These are phyloP conservation scores for Bathynomus jamesi DNA, from an alignment of 1,140 invertebrate genomes.

Conservation along the genomic window DNA sequence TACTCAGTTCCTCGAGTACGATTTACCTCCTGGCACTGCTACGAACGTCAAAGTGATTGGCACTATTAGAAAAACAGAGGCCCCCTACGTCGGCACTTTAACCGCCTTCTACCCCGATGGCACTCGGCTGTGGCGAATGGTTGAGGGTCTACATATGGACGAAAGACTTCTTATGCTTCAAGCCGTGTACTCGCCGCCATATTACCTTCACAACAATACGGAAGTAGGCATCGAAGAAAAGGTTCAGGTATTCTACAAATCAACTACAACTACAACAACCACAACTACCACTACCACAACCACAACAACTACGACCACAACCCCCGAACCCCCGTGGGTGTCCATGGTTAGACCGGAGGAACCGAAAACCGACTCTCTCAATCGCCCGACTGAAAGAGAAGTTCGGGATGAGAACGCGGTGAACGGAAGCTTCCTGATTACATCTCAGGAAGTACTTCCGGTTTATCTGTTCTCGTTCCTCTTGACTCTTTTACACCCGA, in stretches of 20 bases:
- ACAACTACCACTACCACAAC: slow-evolving; percentile 33
- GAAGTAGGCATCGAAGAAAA: slow-evolving; percentile 24
- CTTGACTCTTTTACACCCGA: no score
- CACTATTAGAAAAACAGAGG: slow-evolving; percentile 35
- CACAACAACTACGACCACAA: slow-evolving; percentile 33
- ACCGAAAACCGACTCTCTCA: no score
- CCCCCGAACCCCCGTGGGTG: neutral
- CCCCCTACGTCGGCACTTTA: slow-evolving; percentile 26
- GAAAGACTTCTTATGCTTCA: slow-evolving; percentile 21
- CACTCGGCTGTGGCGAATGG: slow-evolving; percentile 22
- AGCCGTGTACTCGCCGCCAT: slow-evolving; percentile 27
- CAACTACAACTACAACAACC: slow-evolving; percentile 32
- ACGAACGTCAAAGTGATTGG: slow-evolving; percentile 28
- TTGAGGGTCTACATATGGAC: slow-evolving; percentile 36
- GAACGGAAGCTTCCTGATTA: no score
- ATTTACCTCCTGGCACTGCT: slow-evolving; percentile 30
- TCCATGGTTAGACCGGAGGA: neutral
- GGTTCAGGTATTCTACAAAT: slow-evolving; percentile 26
- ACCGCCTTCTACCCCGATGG: slow-evolving; percentile 31
- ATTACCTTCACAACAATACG: slow-evolving; percentile 35
- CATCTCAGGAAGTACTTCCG: no score
- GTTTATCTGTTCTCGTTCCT: no score
- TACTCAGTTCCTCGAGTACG: slow-evolving; percentile 27
- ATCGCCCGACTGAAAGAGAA: no score
- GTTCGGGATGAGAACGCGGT: no score